These are phyloP conservation scores for Zele albiditarsus DNA, from an alignment of 2,888 invertebrate genomes.

Conservation along the genomic window DNA sequence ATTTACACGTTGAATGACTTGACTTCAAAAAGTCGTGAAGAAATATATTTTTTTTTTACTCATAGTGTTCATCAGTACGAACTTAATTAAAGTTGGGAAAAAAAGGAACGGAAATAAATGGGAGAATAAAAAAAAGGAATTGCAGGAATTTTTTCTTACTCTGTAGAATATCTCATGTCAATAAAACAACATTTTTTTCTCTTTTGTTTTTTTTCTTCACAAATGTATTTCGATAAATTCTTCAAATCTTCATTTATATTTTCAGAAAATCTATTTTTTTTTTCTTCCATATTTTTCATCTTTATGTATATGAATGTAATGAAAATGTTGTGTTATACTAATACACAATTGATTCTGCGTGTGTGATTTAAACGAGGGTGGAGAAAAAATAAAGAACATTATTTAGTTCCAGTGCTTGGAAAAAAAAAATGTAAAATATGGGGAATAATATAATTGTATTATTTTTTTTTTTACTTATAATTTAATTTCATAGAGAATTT, in stretches of 20 bases:
- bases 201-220: not conserved
- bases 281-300: not conserved
- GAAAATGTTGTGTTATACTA: not conserved
- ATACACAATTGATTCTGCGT: not conserved
- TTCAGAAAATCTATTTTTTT: not conserved
- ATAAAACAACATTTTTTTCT: not conserved
- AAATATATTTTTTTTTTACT: not conserved
- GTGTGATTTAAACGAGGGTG: not conserved
- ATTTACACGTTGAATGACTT: slow-evolving; percentile 7
- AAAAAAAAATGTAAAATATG: too few relatives aligned
- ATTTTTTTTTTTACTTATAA: not conserved
- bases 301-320: not conserved
- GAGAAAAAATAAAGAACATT: too few relatives aligned
- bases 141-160: not conserved
- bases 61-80: not conserved
- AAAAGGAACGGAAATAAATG: not conserved
- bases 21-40: not conserved
- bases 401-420: too few relatives aligned
- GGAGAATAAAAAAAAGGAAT: not conserved
- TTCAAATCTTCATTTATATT: not conserved
- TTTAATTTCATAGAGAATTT: not conserved
- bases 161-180: not conserved
- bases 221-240: not conserved
- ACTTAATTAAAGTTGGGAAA: slow-evolving; percentile 2
- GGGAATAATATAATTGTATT: not conserved